These are phyloP conservation scores for Galeopsomyia nigrocyanea DNA, from an alignment of 2,888 invertebrate genomes.

Conservation along the genomic window DNA sequence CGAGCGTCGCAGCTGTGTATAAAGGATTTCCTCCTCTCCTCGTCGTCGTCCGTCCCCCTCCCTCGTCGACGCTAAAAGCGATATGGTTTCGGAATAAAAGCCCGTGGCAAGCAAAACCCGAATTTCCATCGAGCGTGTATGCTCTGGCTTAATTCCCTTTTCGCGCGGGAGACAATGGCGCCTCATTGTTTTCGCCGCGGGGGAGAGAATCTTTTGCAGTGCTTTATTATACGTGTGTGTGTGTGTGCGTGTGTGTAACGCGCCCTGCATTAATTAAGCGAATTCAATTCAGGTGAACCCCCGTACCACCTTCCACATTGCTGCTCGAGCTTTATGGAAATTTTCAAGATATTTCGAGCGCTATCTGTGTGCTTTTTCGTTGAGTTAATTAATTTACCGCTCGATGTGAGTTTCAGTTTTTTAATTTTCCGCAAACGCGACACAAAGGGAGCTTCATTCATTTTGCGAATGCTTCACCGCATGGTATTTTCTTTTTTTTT, in stretches of 20 bases:
- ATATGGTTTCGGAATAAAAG: conserved; percentile 45
- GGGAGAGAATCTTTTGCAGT: neutral
- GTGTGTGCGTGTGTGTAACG: neutral
- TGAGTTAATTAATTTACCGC: neutral
- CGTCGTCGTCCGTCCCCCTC: conserved; percentile 38
- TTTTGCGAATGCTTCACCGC: conserved; percentile 20
- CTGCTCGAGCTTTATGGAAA: neutral
- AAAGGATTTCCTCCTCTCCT: too few relatives aligned
- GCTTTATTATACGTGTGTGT: conserved; percentile 1
- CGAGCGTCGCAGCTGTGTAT: too few relatives aligned
- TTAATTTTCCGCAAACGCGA: neutral
- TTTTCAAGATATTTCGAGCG: neutral
- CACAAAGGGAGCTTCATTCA: conserved; percentile 3
- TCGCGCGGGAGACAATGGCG: conserved; percentile 52
- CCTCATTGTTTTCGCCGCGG: conserved; percentile 35
- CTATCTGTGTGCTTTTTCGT: too few relatives aligned
- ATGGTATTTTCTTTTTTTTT: neutral
- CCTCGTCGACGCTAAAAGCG: conserved; percentile 46
- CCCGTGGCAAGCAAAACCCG: conserved; percentile 49
- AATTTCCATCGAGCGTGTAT: conserved; percentile 52
- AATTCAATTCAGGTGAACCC: conserved; percentile 19
- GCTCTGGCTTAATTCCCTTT: conserved; percentile 34
- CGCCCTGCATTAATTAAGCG: neutral
- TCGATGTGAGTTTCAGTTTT: neutral
- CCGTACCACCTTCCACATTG: neutral